Base-by-base conservation (phyloP, 1,140 invertebrate genomes). In the Drosophila novamexicana region DNA sequence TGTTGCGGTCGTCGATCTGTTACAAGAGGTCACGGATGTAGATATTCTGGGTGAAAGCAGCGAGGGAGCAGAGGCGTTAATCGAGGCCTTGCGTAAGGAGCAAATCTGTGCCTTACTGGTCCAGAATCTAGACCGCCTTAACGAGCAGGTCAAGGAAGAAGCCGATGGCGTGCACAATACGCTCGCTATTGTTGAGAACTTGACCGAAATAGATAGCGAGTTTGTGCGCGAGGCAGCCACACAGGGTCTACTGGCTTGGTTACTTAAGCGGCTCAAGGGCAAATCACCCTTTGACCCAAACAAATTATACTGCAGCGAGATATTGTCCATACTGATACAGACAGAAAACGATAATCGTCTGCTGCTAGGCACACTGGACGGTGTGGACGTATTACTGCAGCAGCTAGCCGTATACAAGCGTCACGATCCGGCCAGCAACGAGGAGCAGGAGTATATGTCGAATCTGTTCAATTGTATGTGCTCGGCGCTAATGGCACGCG, bases 381-480 rank as follows among this genome's bases (percentile, higher is more conserved):
- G 98, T 6, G 99, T 99, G 90, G 99, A 99, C 94, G 96, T 98
- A 32, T 93, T 99, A 29, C 93, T 99, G 1, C 98, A 99, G 93
- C 98, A 99, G 92, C 93, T 99, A 44, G 97, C 98, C 79, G 96
- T 97, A 80, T 99, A 98, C 93, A 99, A 99, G 93, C 93, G 97
- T 50, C 97, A 99, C 91, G 98, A 99, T 94, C 98, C 98, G 1
- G 94, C 93, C 52, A 96, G 95, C 61, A 95, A 95, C 8, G 98
- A 99, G 93, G 99, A 99, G 93, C 95, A 97, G 85, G 99, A 99
- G 93, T 96, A 98, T 90, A 99, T 99, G 98, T 98, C 99, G 92
- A 99, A 99, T 93, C 93, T 99, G 49, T 99, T 99, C 91, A 97
- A 99, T 92, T 96, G 96, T 75, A 93, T 99, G 12, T 99, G 99